Conservation (phyloP, 2,888 invertebrate species). For the Villa cingulata region DNA sequence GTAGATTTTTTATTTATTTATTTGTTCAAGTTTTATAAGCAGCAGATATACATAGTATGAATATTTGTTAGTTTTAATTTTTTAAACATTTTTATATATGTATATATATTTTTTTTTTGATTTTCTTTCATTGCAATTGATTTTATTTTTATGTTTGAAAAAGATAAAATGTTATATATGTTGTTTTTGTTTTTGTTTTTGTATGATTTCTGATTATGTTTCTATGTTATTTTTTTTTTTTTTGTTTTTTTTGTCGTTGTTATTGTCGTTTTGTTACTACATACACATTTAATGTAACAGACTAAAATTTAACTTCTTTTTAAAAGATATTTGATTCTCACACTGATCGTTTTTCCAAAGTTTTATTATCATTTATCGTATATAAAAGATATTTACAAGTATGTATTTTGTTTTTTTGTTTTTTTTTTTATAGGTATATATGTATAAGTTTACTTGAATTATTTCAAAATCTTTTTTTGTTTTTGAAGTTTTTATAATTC, state of each 20-base stretch:
- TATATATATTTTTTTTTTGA: neutral
- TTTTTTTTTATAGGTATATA: too few species aligned
- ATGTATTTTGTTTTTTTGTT: too few species aligned
- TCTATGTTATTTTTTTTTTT: too few species aligned
- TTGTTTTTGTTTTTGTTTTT: too few species aligned
- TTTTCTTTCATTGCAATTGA: neutral
- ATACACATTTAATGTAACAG: too few species aligned
- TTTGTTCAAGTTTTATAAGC: neutral
- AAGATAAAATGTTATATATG: too few species aligned
- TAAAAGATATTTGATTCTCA: conserved; percentile 13
- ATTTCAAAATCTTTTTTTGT: conserved; percentile 3
- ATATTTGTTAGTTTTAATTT: too few species aligned
- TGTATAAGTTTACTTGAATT: neutral
- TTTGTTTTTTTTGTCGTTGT: too few species aligned
- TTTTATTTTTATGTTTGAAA: neutral
- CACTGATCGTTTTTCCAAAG: conserved; percentile 10
- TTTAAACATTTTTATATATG: neutral
- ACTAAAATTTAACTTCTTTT: neutral
- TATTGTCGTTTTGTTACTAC: too few species aligned
- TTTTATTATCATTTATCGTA: conserved; percentile 13
- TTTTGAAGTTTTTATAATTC: neutral
- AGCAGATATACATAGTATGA: too few species aligned
- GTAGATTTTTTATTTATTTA: neutral
- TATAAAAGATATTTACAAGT: too few species aligned
- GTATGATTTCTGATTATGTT: too few species aligned